phyloP scores from a whole-genome alignment of 2,797 vertebrate species.

The Tolypeutes matacus region DNA sequence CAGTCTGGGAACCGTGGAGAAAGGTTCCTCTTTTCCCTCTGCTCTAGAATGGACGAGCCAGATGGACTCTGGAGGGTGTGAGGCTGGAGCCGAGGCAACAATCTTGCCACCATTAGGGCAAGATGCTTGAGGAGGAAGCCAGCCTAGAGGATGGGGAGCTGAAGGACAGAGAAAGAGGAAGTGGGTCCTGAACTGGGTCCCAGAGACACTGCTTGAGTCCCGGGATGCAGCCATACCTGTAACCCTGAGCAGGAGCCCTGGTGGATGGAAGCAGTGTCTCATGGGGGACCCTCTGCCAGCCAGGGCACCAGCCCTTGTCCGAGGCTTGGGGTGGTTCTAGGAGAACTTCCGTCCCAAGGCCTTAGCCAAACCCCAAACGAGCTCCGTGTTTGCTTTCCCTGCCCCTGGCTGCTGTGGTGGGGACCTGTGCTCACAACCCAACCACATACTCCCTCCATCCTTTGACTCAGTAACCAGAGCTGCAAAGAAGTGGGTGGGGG shows the following conservation, averaged over 20 bases:
- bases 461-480: background rate
- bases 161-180: background rate
- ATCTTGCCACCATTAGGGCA: background rate
- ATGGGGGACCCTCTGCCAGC: rapidly evolving
- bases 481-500: background rate
- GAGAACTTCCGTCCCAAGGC: background rate
- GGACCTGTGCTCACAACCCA: background rate
- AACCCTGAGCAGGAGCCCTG: background rate
- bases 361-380: background rate
- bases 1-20: background rate
- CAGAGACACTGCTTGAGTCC: background rate
- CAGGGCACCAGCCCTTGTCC: background rate
- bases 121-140: background rate
- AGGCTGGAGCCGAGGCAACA: background rate
- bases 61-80: background rate
- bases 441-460: background rate
- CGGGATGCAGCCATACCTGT: background rate
- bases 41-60: background rate
- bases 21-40: background rate
- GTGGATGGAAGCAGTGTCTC: background rate
- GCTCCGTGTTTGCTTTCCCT: background rate
- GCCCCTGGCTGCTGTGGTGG: background rate
- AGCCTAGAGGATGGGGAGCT: background rate
- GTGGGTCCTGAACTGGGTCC: background rate
- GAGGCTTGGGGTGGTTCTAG: background rate